phyloP scores from a whole-genome alignment of 2,888 invertebrate genomes.

The Ametastegia equiseti region DNA sequence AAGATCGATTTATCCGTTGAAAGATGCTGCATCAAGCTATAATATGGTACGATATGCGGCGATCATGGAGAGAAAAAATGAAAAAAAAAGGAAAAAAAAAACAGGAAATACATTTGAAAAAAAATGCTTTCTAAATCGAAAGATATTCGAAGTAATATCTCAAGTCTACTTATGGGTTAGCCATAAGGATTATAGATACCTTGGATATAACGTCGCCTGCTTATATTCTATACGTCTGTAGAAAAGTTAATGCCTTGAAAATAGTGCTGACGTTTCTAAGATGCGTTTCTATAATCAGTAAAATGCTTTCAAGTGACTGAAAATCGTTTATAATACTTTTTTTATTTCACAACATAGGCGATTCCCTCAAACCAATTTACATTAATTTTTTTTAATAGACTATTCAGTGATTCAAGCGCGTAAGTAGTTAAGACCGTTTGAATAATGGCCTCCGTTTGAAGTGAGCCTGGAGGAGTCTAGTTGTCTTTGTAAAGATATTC shows the following conservation, averaged over 20 bases:
- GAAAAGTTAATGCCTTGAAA: conserved; percentile 7
- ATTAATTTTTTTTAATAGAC: conserved; percentile 33
- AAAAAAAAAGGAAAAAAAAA: no score
- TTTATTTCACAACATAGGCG: conserved; percentile 36
- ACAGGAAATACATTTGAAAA: no score
- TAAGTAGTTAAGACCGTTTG: conserved; percentile 15
- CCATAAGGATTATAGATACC: background rate
- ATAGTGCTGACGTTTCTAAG: background rate
- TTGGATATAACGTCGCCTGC: no score
- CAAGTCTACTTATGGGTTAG: background rate
- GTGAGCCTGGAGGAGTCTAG: background rate
- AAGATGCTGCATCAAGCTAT: background rate
- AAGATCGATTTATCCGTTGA: background rate
- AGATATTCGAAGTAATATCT: conserved; percentile 2
- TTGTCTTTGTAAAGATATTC: conserved; percentile 23
- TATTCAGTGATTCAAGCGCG: conserved; percentile 34
- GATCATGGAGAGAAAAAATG: background rate
- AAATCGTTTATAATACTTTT: conserved; percentile 39
- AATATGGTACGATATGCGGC: no score
- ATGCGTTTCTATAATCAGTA: conserved; percentile 19
- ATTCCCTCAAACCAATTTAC: conserved; percentile 44
- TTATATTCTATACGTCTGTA: background rate
- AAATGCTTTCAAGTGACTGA: conserved; percentile 16
- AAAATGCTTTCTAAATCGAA: conserved; percentile 19
- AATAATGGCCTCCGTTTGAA: conserved; percentile 24